A percentile compares a stretch with the other conserved stretches of the same genome.
phyloP scores from a whole-genome alignment of 2,797 vertebrate genomes.

The Cyprinodon diabolis region DNA sequence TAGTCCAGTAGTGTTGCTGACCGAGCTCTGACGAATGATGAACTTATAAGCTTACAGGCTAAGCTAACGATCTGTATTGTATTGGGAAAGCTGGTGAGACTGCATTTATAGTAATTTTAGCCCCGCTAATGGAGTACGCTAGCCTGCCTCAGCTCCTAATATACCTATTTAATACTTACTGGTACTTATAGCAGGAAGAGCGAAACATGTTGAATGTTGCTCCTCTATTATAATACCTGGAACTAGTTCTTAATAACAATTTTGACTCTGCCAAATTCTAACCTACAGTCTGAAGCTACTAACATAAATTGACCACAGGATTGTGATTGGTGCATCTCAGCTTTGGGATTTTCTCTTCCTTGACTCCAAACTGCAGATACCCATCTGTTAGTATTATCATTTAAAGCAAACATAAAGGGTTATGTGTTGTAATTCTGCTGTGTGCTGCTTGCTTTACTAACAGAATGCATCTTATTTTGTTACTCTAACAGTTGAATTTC shows the following conservation, averaged over 20 bases:
- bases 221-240: neutral
- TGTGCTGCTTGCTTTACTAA: slow-evolving; percentile 29
- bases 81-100: neutral
- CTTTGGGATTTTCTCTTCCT: neutral
- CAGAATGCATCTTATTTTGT: slow-evolving; percentile 20
- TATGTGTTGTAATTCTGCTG: neutral
- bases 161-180: neutral
- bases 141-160: neutral
- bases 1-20: neutral
- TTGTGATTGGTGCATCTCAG: neutral
- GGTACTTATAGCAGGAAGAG: neutral
- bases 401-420: neutral
- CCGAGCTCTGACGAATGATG: neutral
- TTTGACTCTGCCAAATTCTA: neutral
- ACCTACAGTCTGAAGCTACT: neutral
- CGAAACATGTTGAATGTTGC: neutral
- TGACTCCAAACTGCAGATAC: neutral
- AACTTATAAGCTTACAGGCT: neutral
- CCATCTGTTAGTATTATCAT: slow-evolving; percentile 1
- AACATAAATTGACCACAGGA: neutral
- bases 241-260: neutral
- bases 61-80: neutral
- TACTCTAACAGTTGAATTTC: slow-evolving; percentile 25
- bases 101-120: neutral
- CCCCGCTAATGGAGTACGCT: neutral